Evolutionary conservation across 53 echinoderm and acorn worm species (phyloP), one percentile per base, ranked within the genome.

Genomic region (Temnopleurus reevesii): DNA sequence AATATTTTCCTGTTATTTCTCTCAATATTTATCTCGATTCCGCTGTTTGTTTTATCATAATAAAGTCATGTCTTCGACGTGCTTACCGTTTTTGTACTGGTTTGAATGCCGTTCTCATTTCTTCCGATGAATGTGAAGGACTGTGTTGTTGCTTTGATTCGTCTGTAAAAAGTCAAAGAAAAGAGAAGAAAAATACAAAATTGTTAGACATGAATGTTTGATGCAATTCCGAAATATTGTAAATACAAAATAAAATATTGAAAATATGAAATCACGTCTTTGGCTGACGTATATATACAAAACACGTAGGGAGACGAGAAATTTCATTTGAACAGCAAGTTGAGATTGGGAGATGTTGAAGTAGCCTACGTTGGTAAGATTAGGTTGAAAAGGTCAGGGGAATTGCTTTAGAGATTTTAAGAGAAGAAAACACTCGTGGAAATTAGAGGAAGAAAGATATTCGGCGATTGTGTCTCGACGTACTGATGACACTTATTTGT

Each of bases 51-150:
- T n/a, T n/a, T n/a, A n/a, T n/a, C n/a, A n/a, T n/a, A n/a, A n/a
- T n/a, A n/a, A n/a, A 38, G 21, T 5, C n/a, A 71, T 71, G 4
- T n/a, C 15, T 71, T 2, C 8, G 21, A 21, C 3, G n/a, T 71
- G 71, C 85, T 93, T 91, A 95, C 91, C 93, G 82, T 89, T 93
- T 92, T 28, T 90, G 86, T 66, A 95, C 95, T 44, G 95, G 95
- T 58, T 95, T 95, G 81, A 95, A 95, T 18, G 95, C 95, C 51
- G 95, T 95, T 76, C 93, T 90, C 41, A 90, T 46, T 4, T 94
- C 94, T 2, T 92, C 92, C 2, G 61, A 49, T 25, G 71, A 51
- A 53, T 66, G 88, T 12, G 88, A 87, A 12, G 85, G 60, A 17
- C 66, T 66, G 35, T 66, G 88, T 36, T 66, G 88, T 36, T 66